Conservation (phyloP, 1,140 invertebrate genomes). For the Drosophila tani region DNA sequence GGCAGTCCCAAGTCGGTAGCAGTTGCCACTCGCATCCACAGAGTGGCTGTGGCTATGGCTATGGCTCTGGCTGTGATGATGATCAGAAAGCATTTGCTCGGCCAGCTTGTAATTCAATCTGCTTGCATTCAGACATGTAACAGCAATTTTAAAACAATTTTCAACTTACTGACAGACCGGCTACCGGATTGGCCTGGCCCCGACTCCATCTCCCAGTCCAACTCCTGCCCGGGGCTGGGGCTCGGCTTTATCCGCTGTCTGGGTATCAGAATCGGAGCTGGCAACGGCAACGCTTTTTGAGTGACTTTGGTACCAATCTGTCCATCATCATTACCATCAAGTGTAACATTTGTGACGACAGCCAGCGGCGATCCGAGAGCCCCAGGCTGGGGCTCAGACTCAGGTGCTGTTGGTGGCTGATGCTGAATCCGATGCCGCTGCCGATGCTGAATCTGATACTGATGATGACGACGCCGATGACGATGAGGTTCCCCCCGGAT, state of each 20-base stretch:
- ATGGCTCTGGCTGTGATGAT: conserved; percentile 36
- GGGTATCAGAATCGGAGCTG: conserved; percentile 54
- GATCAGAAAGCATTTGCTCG: conserved; percentile 56
- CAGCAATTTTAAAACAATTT: conserved; percentile 85
- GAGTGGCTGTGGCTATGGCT: conserved; percentile 21
- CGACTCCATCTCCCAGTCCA: conserved; percentile 15
- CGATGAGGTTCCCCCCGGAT: conserved; percentile 15
- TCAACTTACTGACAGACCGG: conserved; percentile 84
- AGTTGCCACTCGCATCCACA: conserved; percentile 27
- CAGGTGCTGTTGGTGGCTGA: conserved; percentile 50
- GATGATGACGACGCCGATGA: conserved; percentile 30
- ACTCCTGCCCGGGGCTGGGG: conserved; percentile 29
- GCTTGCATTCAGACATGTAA: conserved; percentile 84
- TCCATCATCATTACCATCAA: conserved; percentile 85
- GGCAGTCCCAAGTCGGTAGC: conserved; percentile 38
- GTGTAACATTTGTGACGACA: conserved; percentile 83
- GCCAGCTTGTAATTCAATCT: conserved; percentile 82
- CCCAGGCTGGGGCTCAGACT: conserved; percentile 10
- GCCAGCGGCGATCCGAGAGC: conserved; percentile 69
- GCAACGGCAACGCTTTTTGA: conserved; percentile 80
- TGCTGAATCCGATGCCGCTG: conserved; percentile 25
- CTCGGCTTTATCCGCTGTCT: conserved; percentile 46
- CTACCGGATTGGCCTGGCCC: conserved; percentile 79
- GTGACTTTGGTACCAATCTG: conserved; percentile 85
- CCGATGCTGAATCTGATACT: conserved; percentile 18